These are phyloP conservation scores for Tupaia chinensis DNA, from an alignment of 2,113 vertebrate species.

Conservation along the genomic window DNA sequence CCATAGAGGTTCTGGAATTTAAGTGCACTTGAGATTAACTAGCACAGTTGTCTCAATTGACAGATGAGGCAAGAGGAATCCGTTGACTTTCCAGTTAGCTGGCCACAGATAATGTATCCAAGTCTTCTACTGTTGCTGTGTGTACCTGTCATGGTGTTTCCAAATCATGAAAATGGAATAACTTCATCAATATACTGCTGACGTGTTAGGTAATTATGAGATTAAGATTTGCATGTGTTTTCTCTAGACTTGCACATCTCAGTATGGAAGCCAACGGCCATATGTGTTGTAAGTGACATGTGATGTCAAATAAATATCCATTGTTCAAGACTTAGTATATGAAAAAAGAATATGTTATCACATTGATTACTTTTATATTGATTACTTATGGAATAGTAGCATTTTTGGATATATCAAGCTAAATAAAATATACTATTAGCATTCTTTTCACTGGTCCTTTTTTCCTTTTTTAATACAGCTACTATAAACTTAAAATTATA, in stretches of 20 bases:
- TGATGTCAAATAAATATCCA: neutral
- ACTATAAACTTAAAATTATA: constrained; percentile 17
- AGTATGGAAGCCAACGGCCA: neutral
- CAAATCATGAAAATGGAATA: neutral
- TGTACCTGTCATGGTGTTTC: neutral
- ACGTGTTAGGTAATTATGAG: neutral
- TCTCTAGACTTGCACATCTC: neutral
- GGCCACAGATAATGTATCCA: neutral
- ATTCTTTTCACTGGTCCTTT: neutral
- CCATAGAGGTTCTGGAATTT: neutral
- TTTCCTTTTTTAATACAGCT: neutral
- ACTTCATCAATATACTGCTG: neutral
- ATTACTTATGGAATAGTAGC: neutral
- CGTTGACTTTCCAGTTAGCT: neutral
- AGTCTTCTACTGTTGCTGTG: neutral
- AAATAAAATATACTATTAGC: constrained; percentile 29
- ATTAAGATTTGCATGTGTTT: neutral
- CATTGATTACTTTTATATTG: constrained; percentile 19
- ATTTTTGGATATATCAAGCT: neutral
- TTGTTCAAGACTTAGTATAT: neutral
- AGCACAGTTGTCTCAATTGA: neutral
- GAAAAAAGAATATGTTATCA: neutral
- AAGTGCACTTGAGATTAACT: neutral
- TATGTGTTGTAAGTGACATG: neutral
- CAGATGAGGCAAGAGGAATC: neutral